Evolutionary conservation across 2,888 invertebrate species (phyloP), one percentile per base, ranked within the genome.

Genomic region (Ichneumoninae sp.): DNA sequence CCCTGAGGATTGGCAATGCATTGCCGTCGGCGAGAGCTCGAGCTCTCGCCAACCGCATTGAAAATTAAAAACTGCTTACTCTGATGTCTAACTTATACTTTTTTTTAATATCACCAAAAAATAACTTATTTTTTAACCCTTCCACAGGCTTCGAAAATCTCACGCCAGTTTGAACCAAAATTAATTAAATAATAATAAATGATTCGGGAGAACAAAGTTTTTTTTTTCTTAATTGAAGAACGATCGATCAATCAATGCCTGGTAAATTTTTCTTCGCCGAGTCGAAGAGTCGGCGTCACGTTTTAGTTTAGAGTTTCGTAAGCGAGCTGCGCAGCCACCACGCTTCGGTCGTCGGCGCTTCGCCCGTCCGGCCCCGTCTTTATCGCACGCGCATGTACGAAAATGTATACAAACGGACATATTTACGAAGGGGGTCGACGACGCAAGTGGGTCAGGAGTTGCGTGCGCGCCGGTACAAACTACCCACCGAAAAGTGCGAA

Each of bases 381-480:
- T 74, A 70, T 70, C 74, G 47, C 26, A 36, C 44, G n/a, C 50
- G 60, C 68, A 16, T 52, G n/a, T 44, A 16, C 13, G 16, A 60
- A n/a, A 52, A 68, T 77, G 52, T 69, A 52, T 57, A 83, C 63
- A 78, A 63, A 73, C 40, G 22, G 4, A 73, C 13, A 70, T 69
- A 70, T 69, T 83, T 69, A 74, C 65, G 65, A 54, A 74, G 71
- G 60, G 74, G 44, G 22, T 50, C 74, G 47, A 63, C 69, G 60
- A 63, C 52, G 40, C 40, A 74, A 83, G 69, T 83, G 52, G 83
- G 73, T 78, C 78, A 83, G 36, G 50, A 71, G 47, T 54, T 54
- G 74, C 74, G 52, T 65, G 73, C 30, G 16, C 47, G 19, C 10
- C 16, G 68, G 36, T 16, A 69, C 36, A 63, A 70, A 40, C 50